phyloP scores from a whole-genome alignment of 2,888 invertebrate genomes.

The Dyspetes luteomarginatus region DNA sequence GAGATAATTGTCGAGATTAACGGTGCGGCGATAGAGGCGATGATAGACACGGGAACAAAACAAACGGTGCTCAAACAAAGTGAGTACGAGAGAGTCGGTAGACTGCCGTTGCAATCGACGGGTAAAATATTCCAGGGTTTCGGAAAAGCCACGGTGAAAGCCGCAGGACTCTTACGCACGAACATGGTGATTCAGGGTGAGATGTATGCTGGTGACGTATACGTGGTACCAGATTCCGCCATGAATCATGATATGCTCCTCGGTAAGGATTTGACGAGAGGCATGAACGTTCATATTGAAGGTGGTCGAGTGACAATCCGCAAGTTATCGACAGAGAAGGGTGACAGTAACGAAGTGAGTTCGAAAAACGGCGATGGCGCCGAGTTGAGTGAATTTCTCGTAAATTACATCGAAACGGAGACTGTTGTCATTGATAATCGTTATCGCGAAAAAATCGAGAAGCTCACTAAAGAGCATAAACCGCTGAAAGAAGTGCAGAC shows the following conservation, averaged over 20 bases:
- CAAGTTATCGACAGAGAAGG: constrained; percentile 46
- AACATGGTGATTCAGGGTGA: constrained; percentile 32
- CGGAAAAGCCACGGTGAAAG: constrained; percentile 31
- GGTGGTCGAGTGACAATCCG: constrained; percentile 30
- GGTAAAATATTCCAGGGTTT: constrained; percentile 46
- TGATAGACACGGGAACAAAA: constrained; percentile 60
- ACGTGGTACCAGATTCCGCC: constrained; percentile 33
- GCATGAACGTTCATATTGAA: background rate
- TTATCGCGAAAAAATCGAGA: background rate
- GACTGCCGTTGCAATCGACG: constrained; percentile 31
- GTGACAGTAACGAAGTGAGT: background rate
- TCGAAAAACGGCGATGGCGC: background rate
- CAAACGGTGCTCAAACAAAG: constrained; percentile 33
- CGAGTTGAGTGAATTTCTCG: too few species aligned
- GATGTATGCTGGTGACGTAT: constrained; percentile 19
- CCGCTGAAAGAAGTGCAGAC: background rate
- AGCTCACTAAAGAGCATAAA: background rate
- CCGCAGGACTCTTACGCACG: constrained; percentile 37
- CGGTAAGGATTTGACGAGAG: constrained; percentile 7
- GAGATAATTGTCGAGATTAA: constrained; percentile 36
- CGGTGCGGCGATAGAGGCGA: constrained; percentile 31
- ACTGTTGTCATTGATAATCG: background rate
- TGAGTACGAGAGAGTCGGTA: constrained; percentile 52
- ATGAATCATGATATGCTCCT: constrained; percentile 49
- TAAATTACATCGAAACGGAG: background rate